Conservation (phyloP, 1,140 invertebrate genomes). For the Thaumetopoea pityocampa region DNA sequence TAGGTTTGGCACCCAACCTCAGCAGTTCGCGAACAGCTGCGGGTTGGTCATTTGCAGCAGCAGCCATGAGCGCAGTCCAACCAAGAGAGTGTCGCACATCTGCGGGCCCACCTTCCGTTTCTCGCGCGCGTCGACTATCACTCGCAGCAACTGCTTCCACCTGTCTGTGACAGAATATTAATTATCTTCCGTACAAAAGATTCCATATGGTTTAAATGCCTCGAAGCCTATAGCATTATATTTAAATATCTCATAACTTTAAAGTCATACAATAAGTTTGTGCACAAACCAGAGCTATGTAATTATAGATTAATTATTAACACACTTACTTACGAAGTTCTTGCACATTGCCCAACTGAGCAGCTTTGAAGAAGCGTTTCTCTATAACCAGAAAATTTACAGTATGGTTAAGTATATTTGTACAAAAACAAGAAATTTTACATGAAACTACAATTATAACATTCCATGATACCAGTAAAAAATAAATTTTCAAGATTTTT, state of each 20-base stretch:
- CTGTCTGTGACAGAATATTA: conserved; percentile 30
- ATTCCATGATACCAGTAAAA: too few species aligned
- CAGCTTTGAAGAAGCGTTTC: conserved; percentile 79
- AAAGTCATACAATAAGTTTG: too few species aligned
- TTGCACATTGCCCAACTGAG: conserved; percentile 78
- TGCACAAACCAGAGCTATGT: too few species aligned
- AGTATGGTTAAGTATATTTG: too few species aligned
- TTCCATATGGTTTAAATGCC: too few species aligned
- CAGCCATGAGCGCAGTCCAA: conserved; percentile 91
- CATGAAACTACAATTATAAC: too few species aligned
- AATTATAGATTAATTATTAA: too few species aligned
- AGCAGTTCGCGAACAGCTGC: conserved; percentile 83
- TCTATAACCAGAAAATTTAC: conserved; percentile 58
- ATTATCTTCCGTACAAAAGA: background rate
- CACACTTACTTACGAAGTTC: conserved; percentile 78
- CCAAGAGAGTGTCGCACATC: conserved; percentile 84
- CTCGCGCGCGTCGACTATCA: conserved; percentile 3
- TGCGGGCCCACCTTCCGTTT: conserved; percentile 60
- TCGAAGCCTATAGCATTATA: too few species aligned
- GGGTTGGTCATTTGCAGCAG: conserved; percentile 85
- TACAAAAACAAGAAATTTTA: too few species aligned
- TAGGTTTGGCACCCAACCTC: conserved; percentile 85
- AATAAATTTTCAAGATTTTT: too few species aligned
- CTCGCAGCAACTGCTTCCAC: conserved; percentile 19
- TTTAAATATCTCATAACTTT: too few species aligned